A percentile compares a stretch with the other conserved stretches of the same genome.
Conservation (phyloP, 2,113 vertebrate genomes). For the Benthochromis sp. region DNA sequence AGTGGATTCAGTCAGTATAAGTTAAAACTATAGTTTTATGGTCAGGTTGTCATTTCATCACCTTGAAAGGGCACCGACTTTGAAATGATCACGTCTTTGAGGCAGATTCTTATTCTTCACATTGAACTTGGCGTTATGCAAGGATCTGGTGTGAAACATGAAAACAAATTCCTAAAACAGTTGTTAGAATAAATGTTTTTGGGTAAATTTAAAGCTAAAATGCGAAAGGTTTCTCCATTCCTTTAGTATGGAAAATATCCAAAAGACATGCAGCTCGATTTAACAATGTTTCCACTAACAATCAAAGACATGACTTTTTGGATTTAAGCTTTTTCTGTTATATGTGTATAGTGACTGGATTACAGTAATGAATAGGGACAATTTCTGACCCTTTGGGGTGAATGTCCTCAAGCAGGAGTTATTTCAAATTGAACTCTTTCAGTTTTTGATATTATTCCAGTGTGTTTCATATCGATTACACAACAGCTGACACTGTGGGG, state of each 20-base stretch:
- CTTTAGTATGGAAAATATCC: not conserved
- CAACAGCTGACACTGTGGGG: not conserved
- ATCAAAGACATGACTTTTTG: not conserved
- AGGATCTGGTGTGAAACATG: not conserved
- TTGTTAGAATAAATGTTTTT: not conserved
- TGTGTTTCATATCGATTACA: not conserved
- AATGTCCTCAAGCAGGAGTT: not conserved
- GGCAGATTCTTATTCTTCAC: not conserved
- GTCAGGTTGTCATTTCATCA: conserved; percentile 49
- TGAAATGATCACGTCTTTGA: not conserved
- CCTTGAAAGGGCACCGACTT: conserved; percentile 27
- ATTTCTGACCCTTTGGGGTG: not conserved
- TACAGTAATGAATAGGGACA: not conserved
- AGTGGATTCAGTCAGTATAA: not conserved
- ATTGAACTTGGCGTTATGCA: not conserved
- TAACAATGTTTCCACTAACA: not conserved
- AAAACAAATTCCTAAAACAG: not conserved
- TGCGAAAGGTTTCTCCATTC: not conserved
- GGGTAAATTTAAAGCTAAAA: not conserved
- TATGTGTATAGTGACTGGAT: not conserved
- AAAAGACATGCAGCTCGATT: not conserved
- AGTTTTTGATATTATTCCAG: not conserved
- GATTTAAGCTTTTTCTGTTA: not conserved
- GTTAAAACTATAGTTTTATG: conserved; percentile 22
- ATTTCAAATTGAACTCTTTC: not conserved